These are phyloP conservation scores for Geodia barretti DNA, from an alignment of 37 sponge, comb jelly and placozoan genomes.

Conservation along the genomic window DNA sequence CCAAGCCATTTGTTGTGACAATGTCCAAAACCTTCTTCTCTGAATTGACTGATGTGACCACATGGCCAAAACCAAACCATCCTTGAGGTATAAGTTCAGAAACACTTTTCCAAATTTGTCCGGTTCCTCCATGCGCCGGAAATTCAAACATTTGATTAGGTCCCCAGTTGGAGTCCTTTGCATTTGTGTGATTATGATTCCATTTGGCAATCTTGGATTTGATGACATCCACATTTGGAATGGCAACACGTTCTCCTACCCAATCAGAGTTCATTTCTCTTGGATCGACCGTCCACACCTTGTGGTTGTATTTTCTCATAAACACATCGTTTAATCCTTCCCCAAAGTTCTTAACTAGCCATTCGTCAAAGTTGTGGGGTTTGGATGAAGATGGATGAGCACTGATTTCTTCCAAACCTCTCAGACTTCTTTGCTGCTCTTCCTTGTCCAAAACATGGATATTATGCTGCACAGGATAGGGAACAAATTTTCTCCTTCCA, in stretches of 20 bases:
- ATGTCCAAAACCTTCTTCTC: neutral
- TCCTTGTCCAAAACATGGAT: constrained; percentile 33
- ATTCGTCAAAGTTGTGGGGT: constrained; percentile 45
- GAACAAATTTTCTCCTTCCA: constrained; percentile 27
- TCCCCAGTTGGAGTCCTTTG: constrained; percentile 20
- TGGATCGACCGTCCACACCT: constrained; percentile 30
- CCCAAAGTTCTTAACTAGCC: constrained; percentile 31
- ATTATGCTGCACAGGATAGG: constrained; percentile 46
- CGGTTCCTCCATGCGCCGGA: constrained; percentile 30
- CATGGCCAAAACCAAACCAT: constrained; percentile 11
- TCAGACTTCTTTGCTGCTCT: constrained; percentile 2
- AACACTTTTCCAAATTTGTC: constrained; percentile 12
- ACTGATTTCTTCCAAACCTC: constrained; percentile 19
- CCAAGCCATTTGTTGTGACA: neutral
- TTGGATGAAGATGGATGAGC: neutral
- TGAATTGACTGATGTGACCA: neutral
- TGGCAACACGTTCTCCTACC: constrained; percentile 31
- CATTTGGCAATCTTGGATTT: constrained; percentile 1
- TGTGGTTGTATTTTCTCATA: constrained; percentile 25
- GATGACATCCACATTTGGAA: constrained; percentile 4
- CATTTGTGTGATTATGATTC: too few species aligned
- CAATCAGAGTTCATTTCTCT: constrained; percentile 23
- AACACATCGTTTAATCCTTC: constrained; percentile 27
- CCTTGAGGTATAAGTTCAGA: constrained; percentile 1
- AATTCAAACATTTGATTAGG: constrained; percentile 27